Percentiles rank a stretch among this genome's conserved stretches.
Conservation (phyloP, 2,797 vertebrate genomes). For the Clarias laeviceps region DNA sequence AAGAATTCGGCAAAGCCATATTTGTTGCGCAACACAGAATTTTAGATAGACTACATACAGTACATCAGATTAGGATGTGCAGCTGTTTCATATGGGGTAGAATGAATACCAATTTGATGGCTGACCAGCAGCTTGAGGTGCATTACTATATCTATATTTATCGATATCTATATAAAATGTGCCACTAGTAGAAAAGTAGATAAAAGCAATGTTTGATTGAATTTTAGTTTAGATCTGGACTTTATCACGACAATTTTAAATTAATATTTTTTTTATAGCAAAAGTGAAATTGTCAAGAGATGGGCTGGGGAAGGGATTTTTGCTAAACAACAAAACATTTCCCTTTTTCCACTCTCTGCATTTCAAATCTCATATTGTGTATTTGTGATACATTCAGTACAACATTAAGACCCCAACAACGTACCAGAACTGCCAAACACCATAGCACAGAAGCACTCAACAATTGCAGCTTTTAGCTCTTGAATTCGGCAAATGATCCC, state of each 20-base stretch:
- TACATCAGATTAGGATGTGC: too few species aligned
- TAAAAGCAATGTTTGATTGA: background rate
- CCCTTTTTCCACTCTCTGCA: background rate
- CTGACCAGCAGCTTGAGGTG: background rate
- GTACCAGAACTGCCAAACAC: background rate
- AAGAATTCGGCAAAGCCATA: background rate
- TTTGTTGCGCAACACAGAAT: background rate
- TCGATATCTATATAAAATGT: too few species aligned
- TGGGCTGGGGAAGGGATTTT: background rate
- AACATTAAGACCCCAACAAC: background rate
- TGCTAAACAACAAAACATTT: background rate
- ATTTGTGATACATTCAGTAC: background rate
- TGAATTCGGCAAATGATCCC: background rate
- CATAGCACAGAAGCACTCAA: background rate
- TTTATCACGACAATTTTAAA: background rate
- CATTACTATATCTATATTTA: background rate
- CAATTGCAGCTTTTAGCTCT: background rate
- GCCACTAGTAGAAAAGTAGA: background rate
- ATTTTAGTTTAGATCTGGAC: background rate
- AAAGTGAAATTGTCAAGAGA: background rate
- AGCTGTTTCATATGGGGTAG: background rate
- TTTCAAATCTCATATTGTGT: background rate
- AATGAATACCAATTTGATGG: background rate
- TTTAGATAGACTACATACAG: background rate
- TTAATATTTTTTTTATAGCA: background rate